Base-by-base conservation (phyloP, 2,113 vertebrate genomes). In the Scomber colias region DNA sequence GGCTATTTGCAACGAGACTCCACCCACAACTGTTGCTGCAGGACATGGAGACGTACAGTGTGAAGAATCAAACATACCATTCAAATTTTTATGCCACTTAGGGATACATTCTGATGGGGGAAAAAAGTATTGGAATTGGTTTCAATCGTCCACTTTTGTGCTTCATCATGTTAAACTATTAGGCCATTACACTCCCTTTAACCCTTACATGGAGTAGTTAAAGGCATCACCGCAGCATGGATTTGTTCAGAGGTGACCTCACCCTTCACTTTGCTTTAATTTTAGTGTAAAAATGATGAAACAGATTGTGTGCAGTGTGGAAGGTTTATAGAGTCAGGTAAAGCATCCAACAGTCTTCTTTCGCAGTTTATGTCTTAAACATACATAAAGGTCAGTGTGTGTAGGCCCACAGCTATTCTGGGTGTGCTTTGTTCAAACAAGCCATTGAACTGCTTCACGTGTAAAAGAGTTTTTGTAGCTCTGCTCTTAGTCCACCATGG, bases 361-460 rank as follows among this genome's bases (percentile, higher is more conserved):
- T 87, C 91, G 89, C 93, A 89, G 63, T 93, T 93, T 92, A 74
- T 93, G 93, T 93, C 91, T 92, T 87, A 92, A 94, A 94, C 21
- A 21, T 21, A 77, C 60, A 89, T 95, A 94, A 94, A 94, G 90
- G 81, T 87, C 75, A 88, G 88, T 82, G 9, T 40, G 35, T 40
- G 6, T 40, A 86, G 93, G 92, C 94, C 89, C 88, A 83, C 87
- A 94, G 83, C 76, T 95, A 95, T 94, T 96, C 95, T 95, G 96
- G 97, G 94, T 95, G 94, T 95, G 95, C 92, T 97, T 97, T 98
- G 96, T 97, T 97, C 96, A 96, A 91, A 95, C 91, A 89, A 80
- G 87, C 90, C 93, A 73, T 54, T 85, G 86, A 70, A 72, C 81
- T 63, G 76, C 71, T 84, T 79, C 61, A 79, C 83, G 77, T 81